phyloP scores from a whole-genome alignment of 2,888 invertebrate species.

The Cantharis flavilabris region DNA sequence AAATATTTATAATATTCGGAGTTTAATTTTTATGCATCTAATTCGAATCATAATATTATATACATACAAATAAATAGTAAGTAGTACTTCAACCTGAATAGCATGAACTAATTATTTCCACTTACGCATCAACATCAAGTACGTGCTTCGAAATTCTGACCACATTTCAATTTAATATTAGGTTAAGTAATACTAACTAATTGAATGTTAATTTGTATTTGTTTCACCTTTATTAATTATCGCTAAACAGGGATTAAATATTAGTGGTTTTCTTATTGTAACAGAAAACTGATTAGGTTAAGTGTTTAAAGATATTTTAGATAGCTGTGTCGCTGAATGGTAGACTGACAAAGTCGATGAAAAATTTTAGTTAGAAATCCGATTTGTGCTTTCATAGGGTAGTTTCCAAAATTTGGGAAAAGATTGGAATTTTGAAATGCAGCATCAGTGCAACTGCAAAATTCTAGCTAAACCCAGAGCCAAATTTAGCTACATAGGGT shows the following conservation, averaged over 20 bases:
- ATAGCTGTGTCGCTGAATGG: no score
- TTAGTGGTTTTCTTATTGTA: background rate
- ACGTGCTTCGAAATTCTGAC: background rate
- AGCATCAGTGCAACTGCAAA: no score
- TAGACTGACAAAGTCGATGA: no score
- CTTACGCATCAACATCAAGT: background rate
- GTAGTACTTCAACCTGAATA: conserved; percentile 3
- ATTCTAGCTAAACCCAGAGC: no score
- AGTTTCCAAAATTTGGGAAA: no score
- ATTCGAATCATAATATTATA: background rate
- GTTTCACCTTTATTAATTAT: background rate
- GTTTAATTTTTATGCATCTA: background rate
- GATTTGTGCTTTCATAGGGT: no score
- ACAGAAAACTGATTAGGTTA: background rate
- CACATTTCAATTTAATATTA: conserved; percentile 7
- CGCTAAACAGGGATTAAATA: background rate
- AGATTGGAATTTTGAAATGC: no score
- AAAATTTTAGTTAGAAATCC: no score
- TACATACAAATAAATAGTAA: no score
- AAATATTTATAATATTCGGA: background rate
- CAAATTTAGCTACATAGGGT: no score
- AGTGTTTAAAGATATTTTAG: background rate
- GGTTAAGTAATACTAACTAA: conserved; percentile 38
- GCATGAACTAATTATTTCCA: background rate
- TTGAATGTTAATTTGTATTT: conserved; percentile 28